Evolutionary conservation across 2,888 invertebrate species (phyloP).

Genomic region (Watsonalla cultraria): DNA sequence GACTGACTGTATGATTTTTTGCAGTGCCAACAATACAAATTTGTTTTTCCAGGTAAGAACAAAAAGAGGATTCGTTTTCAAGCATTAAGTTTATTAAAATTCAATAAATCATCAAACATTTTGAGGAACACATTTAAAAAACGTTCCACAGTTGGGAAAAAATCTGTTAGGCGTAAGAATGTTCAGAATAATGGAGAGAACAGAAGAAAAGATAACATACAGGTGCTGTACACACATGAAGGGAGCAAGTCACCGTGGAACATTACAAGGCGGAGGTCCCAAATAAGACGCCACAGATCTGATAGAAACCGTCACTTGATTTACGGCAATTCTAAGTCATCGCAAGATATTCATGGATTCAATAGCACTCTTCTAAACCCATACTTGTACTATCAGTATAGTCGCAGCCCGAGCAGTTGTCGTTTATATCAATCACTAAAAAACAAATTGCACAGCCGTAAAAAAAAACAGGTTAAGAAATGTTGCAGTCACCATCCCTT

Average conservation of each 20-base stretch:
- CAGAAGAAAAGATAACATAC: neutral
- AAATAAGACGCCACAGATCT: neutral
- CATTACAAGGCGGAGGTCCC: neutral
- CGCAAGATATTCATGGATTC: neutral
- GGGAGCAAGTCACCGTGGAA: neutral
- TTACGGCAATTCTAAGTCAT: neutral
- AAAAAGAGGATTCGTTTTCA: neutral
- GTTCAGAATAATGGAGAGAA: neutral
- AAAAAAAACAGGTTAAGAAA: neutral
- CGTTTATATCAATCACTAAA: neutral
- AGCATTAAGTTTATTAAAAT: neutral
- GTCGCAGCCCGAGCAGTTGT: neutral
- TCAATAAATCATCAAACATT: neutral
- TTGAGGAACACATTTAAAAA: neutral
- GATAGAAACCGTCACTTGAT: neutral
- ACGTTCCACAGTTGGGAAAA: neutral
- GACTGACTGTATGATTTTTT: too few relatives aligned
- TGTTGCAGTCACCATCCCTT: neutral
- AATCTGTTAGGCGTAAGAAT: neutral
- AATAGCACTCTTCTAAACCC: neutral
- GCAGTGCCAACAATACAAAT: too few relatives aligned
- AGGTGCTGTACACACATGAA: neutral
- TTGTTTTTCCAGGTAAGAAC: neutral
- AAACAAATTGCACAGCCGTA: neutral
- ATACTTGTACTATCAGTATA: neutral